phyloP scores from a whole-genome alignment of 2,888 invertebrate genomes.

The Heteromyza rotundicornis region DNA sequence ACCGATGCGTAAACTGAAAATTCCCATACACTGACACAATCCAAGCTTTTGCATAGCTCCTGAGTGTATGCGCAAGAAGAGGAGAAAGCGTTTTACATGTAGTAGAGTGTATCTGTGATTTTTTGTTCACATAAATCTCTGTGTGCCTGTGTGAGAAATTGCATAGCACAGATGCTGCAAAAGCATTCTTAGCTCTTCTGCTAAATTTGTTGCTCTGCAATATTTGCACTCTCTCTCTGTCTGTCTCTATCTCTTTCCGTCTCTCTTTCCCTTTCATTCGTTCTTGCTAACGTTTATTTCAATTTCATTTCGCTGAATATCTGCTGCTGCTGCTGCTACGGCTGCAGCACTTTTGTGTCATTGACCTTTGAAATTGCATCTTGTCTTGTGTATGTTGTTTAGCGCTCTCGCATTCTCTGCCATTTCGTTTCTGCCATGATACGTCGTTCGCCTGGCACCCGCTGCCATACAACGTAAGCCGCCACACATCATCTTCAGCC shows the following conservation, averaged over 20 bases:
- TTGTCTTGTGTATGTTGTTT: conserved; percentile 31
- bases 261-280: not conserved
- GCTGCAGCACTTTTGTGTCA: conserved; percentile 26
- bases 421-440: conserved; percentile 36
- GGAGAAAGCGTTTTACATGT: no score
- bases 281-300: not conserved
- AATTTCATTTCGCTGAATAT: conserved; percentile 8
- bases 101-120: no score
- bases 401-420: conserved; percentile 46
- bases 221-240: not conserved
- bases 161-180: not conserved
- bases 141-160: no score
- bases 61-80: no score
- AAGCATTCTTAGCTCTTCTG: no score
- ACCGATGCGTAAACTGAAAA: no score
- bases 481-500: conserved; percentile 8
- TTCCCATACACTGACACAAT: no score
- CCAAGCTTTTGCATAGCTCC: no score
- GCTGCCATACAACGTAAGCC: conserved; percentile 22
- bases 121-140: no score
- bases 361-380: conserved; percentile 9
- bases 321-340: conserved; percentile 38
- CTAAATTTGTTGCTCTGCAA: no score
- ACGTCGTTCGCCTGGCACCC: conserved; percentile 14
- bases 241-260: not conserved